Base-by-base conservation (phyloP, 2,113 vertebrate genomes). In the Lipophrys pholis region DNA sequence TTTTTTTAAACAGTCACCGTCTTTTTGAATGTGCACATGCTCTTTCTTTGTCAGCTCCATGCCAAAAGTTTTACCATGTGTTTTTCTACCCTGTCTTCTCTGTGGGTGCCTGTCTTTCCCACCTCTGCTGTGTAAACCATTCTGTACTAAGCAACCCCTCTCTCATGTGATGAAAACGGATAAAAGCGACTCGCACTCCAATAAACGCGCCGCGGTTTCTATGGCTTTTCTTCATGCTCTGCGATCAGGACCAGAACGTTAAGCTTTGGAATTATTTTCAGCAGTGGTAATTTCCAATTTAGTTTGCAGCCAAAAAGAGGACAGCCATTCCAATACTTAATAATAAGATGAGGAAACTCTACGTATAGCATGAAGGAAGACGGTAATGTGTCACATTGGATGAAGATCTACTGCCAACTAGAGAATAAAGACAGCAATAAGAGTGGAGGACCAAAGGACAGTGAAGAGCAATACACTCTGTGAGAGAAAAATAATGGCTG, bases 131-230 rank as follows among this genome's bases (percentile, higher is more conserved):
- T 39, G 58, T 68, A 15, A 69, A 66, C 69, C 36, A 52, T 67
- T 69, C 71, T 38, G 38, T 14, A 50, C 64, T 66, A 21, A 74
- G 73, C 1, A 11, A 46, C 60, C 42, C 45, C 73, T 45, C 54
- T 69, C 51, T 73, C 35, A 11, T 82, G 81, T 88, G 85, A 92
- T 86, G 60, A 91, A 89, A 90, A 76, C 69, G 89, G 85, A 90
- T 86, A 82, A 89, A 88, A 74, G 38, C 21, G 21, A 30, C 51
- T 62, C 74, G 8, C 58, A 74, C 60, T 59, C 68, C 69, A 83
- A 86, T 88, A 88, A 90, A 90, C 90, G 63, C 72, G 52, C 59
- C 77, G 64, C 69, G 39, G 62, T 85, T 87, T 82, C 55, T 80
- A 79, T 77, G 82, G 71, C 59, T 75, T 83, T 87, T 30, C n/a